These are phyloP conservation scores for Pandemis cinnamomeana DNA, from an alignment of 2,888 invertebrate genomes.

Conservation along the genomic window DNA sequence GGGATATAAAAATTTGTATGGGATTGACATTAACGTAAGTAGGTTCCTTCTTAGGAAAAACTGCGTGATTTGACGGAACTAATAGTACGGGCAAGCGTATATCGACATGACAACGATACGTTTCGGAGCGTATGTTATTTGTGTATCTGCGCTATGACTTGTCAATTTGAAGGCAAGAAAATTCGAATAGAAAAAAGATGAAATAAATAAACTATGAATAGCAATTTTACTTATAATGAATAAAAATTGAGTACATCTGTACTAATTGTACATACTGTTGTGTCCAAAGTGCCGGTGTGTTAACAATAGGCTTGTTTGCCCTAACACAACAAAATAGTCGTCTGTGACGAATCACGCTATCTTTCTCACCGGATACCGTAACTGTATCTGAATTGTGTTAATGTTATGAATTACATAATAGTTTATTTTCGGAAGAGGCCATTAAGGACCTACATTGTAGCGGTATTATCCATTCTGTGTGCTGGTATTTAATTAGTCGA, in stretches of 20 bases:
- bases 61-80: no score
- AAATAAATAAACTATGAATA: no score
- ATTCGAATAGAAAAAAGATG: no score
- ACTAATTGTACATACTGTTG: neutral
- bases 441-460: conserved; percentile 1
- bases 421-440: conserved; percentile 5
- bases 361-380: conserved; percentile 7
- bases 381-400: neutral
- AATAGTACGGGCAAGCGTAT: no score
- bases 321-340: neutral
- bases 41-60: no score
- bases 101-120: no score
- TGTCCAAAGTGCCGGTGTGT: neutral
- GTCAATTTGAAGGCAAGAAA: no score
- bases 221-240: no score
- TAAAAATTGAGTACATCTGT: neutral
- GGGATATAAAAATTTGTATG: no score
- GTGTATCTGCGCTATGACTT: no score
- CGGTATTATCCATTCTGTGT: neutral
- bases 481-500: neutral
- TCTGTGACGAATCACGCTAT: neutral
- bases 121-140: no score
- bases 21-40: no score
- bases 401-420: conserved; percentile 9
- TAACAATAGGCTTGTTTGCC: conserved; percentile 6